phyloP scores from a whole-genome alignment of 2,888 invertebrate species.

The Troides aeacus region DNA sequence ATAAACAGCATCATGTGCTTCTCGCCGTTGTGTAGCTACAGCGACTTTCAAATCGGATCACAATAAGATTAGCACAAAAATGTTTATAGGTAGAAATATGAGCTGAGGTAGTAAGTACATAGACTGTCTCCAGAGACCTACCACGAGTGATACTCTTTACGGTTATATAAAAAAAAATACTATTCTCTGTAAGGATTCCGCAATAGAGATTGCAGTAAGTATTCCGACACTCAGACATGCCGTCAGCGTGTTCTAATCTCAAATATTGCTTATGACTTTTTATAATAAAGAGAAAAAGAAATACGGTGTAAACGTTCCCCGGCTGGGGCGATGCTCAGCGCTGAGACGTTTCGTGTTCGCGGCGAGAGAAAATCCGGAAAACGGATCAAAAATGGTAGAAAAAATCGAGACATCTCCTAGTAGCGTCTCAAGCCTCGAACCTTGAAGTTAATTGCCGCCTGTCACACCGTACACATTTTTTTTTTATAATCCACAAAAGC shows the following conservation, averaged over 20 bases:
- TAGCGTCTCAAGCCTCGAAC: constrained; percentile 71
- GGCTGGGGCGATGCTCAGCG: constrained; percentile 50
- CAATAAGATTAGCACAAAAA: too few relatives aligned
- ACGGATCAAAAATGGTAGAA: constrained; percentile 76
- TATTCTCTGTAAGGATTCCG: too few relatives aligned
- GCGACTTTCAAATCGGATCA: too few relatives aligned
- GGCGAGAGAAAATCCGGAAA: constrained; percentile 62
- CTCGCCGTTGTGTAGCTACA: too few relatives aligned
- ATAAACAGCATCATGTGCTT: too few relatives aligned
- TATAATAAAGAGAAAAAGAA: constrained; percentile 19
- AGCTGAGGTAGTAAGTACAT: too few relatives aligned
- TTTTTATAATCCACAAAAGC: too few relatives aligned
- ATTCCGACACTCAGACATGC: background rate
- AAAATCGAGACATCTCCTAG: constrained; percentile 77
- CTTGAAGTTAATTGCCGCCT: constrained; percentile 51
- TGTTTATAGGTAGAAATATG: too few relatives aligned
- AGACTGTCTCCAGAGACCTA: too few relatives aligned
- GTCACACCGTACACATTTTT: constrained; percentile 47
- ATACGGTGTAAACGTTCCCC: constrained; percentile 40
- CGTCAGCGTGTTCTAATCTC: constrained; percentile 26
- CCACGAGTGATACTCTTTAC: too few relatives aligned
- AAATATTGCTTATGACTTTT: constrained; percentile 25
- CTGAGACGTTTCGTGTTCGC: constrained; percentile 58
- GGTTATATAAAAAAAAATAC: too few relatives aligned
- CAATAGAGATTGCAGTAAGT: too few relatives aligned